Percentiles rank a stretch among this genome's conserved stretches.
These are phyloP conservation scores for Syngnathus scovelli DNA, from an alignment of 2,113 vertebrate genomes.

Conservation along the genomic window DNA sequence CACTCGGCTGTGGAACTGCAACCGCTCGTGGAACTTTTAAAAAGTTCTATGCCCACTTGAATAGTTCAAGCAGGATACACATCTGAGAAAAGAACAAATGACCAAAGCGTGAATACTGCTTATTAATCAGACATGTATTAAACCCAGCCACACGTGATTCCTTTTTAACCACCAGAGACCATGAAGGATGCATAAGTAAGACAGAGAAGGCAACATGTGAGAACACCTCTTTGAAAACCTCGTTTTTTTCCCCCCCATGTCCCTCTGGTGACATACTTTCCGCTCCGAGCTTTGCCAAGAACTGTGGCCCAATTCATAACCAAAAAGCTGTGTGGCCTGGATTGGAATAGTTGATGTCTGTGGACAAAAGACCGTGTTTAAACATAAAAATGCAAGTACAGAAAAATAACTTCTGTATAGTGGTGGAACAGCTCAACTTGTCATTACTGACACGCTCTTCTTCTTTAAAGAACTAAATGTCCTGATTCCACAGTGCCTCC, in stretches of 20 bases:
- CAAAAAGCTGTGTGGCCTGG: slow-evolving; percentile 45
- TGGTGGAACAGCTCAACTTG: too few species aligned
- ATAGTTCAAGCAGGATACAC: slow-evolving; percentile 7
- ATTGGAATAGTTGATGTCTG: slow-evolving; percentile 34
- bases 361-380: background rate
- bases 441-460: too few species aligned
- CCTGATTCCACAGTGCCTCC: too few species aligned
- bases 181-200: background rate
- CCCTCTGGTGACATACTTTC: slow-evolving; percentile 55
- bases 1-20: background rate
- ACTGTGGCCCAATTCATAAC: slow-evolving; percentile 60
- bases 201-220: slow-evolving; percentile 13
- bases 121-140: slow-evolving; percentile 6
- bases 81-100: slow-evolving; percentile 9
- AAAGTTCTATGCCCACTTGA: slow-evolving; percentile 6
- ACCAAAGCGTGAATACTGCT: slow-evolving; percentile 12
- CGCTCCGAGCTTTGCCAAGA: slow-evolving; percentile 36
- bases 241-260: slow-evolving; percentile 1
- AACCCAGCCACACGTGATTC: background rate
- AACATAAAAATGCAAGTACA: background rate
- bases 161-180: background rate
- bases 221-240: slow-evolving; percentile 4
- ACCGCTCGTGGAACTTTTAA: slow-evolving; percentile 27
- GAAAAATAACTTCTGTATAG: background rate
- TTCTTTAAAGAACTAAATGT: too few species aligned